Conservation (phyloP, 2,888 invertebrate genomes). For the Lepetodrilus schrolli region DNA sequence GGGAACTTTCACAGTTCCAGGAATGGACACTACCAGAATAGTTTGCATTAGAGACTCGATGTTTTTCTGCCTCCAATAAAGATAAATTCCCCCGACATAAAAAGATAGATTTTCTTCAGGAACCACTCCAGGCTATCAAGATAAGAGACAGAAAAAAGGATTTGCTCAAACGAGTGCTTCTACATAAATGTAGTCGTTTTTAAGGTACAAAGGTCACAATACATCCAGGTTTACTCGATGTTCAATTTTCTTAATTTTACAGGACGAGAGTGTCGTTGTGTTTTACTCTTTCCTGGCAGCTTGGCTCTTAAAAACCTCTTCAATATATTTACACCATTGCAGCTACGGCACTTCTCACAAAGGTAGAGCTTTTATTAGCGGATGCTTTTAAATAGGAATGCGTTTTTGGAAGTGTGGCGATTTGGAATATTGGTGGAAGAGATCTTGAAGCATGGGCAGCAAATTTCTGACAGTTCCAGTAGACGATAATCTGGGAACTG, state of each 20-base stretch:
- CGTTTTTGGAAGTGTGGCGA: too few species aligned
- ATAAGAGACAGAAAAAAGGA: not conserved
- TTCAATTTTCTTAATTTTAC: slow-evolving; percentile 7
- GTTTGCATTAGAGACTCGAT: slow-evolving; percentile 13
- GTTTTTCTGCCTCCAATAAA: slow-evolving; percentile 21
- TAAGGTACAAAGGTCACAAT: not conserved
- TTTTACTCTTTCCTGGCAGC: not conserved
- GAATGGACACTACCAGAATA: too few species aligned
- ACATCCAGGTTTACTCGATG: not conserved
- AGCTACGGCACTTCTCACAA: not conserved
- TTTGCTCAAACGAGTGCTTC: too few species aligned
- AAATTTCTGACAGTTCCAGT: too few species aligned
- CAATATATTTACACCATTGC: not conserved
- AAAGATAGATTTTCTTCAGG: slow-evolving; percentile 1
- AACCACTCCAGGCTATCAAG: not conserved
- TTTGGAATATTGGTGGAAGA: too few species aligned
- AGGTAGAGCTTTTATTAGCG: too few species aligned
- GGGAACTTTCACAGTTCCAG: too few species aligned
- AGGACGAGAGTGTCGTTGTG: not conserved
- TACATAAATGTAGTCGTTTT: too few species aligned
- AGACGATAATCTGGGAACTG: too few species aligned
- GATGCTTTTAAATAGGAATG: too few species aligned
- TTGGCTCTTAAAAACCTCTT: slow-evolving; percentile 1
- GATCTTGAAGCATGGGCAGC: too few species aligned
- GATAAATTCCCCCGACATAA: slow-evolving; percentile 13